Evolutionary conservation across 2,888 invertebrate genomes (phyloP), one percentile per base, ranked within the genome.

Genomic region (Theodoxus fluviatilis): DNA sequence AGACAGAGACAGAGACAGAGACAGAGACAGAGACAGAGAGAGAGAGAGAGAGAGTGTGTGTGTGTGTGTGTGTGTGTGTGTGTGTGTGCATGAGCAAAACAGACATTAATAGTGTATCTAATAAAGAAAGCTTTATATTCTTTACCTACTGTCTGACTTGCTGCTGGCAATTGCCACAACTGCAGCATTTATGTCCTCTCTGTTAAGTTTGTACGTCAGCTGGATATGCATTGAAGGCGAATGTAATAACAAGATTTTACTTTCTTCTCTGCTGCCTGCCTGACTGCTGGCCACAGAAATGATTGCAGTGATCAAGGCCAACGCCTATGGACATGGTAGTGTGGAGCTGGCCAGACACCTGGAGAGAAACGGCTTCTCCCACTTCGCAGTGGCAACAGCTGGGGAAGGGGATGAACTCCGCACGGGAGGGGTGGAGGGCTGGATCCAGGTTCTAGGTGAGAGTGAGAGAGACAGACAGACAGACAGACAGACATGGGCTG

Each of bases 291-390:
- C n/a, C 75, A 4, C 68, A 80, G 82, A 78, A 52, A 70, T 80
- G 3, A 78, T 81, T n/a, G 80, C 76, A 1, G 78, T 82, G 35
- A 73, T 82, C 28, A 82, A 82, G 67, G 78, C 76, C 7, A 78
- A 79, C 65, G 80, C 78, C 22, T 80, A 79, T 57, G 82, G 82
- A 1, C 82, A 80, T 67, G 81, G 81, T 0, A 75, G 75, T n/a
- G 76, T 78, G n/a, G 67, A 63, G 7, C 73, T 82, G n/a, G 71
- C 79, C 12, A 73, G 68, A 35, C 76, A 78, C 65, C 76, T 82
- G 6, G 73, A 75, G 65, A 49, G 40, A 22, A 71, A 75, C 37
- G 80, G 80, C 18, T 71, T 78, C 22, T 66, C 68, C 22, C 76
- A 80, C 59, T 79, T 82, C 63, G 82, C 79, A 7, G 80, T 82